phyloP scores from a whole-genome alignment of 2,888 invertebrate species.

The Drosophila anomelani region DNA sequence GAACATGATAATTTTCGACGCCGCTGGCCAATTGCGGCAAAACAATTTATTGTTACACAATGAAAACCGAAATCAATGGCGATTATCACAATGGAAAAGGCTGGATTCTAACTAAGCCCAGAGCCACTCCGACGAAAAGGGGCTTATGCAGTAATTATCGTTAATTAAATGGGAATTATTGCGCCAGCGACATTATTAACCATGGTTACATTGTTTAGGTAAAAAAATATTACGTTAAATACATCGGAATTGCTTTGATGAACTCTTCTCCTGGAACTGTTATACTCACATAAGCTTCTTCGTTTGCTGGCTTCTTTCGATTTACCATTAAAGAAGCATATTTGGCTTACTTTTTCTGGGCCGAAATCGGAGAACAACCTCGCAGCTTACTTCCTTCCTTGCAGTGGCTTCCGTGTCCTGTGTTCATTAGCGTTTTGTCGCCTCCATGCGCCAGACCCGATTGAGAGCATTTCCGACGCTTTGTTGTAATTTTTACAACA shows the following conservation, averaged over 20 bases:
- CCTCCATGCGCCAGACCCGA: conserved; percentile 38
- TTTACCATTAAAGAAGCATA: conserved; percentile 58
- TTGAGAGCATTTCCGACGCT: conserved; percentile 40
- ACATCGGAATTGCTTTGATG: not conserved
- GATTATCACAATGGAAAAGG: conserved; percentile 30
- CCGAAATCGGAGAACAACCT: conserved; percentile 3
- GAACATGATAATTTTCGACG: conserved; percentile 69
- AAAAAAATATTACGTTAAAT: conserved; percentile 11
- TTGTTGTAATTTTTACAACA: conserved; percentile 54
- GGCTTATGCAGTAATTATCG: conserved; percentile 33
- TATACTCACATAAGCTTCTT: conserved; percentile 4
- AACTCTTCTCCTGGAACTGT: not conserved
- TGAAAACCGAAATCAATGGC: conserved; percentile 51
- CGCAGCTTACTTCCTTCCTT: conserved; percentile 1
- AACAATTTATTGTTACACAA: conserved; percentile 65
- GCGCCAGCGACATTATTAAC: conserved; percentile 24
- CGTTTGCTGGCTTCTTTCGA: conserved; percentile 46
- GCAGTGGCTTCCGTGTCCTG: conserved; percentile 61
- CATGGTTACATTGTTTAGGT: conserved; percentile 13
- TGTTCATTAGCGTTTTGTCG: conserved; percentile 73
- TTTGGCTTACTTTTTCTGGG: conserved; percentile 40
- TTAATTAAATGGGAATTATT: conserved; percentile 43
- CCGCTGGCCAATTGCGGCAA: conserved; percentile 38
- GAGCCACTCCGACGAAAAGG: conserved; percentile 4
- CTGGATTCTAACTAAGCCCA: conserved; percentile 1